phyloP scores from a whole-genome alignment of 2,113 vertebrate species.

The Zapus hudsonius region DNA sequence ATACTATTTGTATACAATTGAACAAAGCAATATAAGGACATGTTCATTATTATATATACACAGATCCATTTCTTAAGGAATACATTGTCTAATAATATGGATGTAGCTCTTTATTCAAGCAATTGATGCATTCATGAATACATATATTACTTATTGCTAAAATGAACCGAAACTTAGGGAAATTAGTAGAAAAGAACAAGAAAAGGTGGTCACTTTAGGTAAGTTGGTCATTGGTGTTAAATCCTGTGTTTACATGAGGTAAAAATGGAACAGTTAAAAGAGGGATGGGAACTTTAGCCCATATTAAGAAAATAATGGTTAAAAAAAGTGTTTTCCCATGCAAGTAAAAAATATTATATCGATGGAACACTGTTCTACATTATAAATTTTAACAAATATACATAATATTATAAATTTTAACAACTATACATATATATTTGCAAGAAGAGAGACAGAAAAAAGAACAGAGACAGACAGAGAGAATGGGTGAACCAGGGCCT shows the following conservation, averaged over 20 bases:
- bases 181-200: not conserved
- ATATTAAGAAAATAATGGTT: not conserved
- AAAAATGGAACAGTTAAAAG: not conserved
- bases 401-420: too few relatives aligned
- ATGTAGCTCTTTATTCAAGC: not conserved
- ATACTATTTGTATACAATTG: not conserved
- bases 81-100: not conserved
- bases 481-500: too few relatives aligned
- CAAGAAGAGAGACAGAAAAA: too few relatives aligned
- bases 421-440: too few relatives aligned
- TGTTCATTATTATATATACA: not conserved
- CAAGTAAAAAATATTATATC: not conserved
- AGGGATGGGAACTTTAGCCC: not conserved
- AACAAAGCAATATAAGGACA: not conserved
- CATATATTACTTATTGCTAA: not conserved
- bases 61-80: not conserved
- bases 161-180: not conserved
- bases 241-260: not conserved
- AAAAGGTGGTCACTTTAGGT: not conserved
- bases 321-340: not conserved
- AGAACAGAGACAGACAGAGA: too few relatives aligned
- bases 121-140: not conserved
- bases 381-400: too few relatives aligned
- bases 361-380: not conserved
- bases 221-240: not conserved